These are phyloP conservation scores for Camponotus fellah DNA, from an alignment of 2,888 invertebrate genomes.

Conservation along the genomic window DNA sequence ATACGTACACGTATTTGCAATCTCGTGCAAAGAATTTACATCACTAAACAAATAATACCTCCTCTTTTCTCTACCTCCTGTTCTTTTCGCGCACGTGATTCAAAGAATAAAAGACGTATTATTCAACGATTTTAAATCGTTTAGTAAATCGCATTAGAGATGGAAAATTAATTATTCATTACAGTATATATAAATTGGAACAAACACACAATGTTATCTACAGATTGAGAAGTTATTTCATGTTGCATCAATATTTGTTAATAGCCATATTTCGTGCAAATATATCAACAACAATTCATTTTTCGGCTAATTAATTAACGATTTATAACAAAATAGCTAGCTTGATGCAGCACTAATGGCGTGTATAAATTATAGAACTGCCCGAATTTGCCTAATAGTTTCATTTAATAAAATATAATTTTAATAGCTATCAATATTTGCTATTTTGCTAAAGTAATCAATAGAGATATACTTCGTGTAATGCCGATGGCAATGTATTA, in stretches of 20 bases:
- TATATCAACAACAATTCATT: conserved; percentile 43
- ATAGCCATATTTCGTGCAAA: conserved; percentile 56
- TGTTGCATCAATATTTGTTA: conserved; percentile 48
- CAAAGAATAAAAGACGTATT: background rate
- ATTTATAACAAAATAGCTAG: conserved; percentile 62
- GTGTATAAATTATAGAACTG: conserved; percentile 21
- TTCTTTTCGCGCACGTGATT: background rate
- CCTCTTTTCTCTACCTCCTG: conserved; percentile 35
- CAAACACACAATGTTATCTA: conserved; percentile 11
- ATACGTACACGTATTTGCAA: conserved; percentile 17
- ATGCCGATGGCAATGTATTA: background rate
- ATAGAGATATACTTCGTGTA: background rate
- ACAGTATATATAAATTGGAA: background rate
- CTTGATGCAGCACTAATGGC: conserved; percentile 43
- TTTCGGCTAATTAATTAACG: conserved; percentile 21
- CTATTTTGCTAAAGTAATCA: conserved; percentile 22
- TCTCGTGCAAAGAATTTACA: conserved; percentile 3
- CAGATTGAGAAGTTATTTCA: conserved; percentile 19
- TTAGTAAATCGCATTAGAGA: background rate
- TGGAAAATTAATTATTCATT: conserved; percentile 1
- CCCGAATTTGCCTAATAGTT: conserved; percentile 30
- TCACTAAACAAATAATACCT: background rate
- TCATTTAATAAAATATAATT: conserved; percentile 20
- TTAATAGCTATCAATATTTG: conserved; percentile 15
- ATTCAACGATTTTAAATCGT: background rate